A percentile compares a stretch with the other conserved stretches of the same genome.
These are phyloP conservation scores for Drosophila nannoptera DNA, from an alignment of 1,140 invertebrate species.

Conservation along the genomic window DNA sequence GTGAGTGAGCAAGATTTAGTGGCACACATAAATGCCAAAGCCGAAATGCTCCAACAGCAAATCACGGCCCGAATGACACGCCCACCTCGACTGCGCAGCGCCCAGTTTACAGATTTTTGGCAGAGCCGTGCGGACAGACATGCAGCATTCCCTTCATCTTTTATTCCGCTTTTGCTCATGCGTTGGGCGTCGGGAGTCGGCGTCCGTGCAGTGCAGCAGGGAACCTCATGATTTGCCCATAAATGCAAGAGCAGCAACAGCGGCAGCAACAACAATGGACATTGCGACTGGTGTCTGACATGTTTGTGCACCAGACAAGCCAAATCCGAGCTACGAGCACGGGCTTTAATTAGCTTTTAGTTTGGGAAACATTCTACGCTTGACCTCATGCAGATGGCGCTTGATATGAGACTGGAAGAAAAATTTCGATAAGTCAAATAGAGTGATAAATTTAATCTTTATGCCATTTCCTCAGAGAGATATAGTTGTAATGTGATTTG, in stretches of 20 bases:
- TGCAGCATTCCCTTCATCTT: too few species aligned
- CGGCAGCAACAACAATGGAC: slow-evolving; percentile 7
- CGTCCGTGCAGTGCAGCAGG: slow-evolving; percentile 53
- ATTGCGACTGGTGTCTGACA: slow-evolving; percentile 22
- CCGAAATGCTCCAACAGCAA: slow-evolving; percentile 70
- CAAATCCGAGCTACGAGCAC: background rate
- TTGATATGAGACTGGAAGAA: too few species aligned
- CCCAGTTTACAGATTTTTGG: slow-evolving; percentile 15
- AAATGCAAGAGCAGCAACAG: slow-evolving; percentile 51
- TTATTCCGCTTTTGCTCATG: too few species aligned
- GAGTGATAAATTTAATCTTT: too few species aligned
- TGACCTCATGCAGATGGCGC: background rate
- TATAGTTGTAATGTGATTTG: too few species aligned
- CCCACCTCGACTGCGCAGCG: slow-evolving; percentile 43
- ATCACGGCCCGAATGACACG: slow-evolving; percentile 66
- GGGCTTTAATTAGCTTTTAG: background rate
- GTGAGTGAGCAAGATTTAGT: slow-evolving; percentile 73
- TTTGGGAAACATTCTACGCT: background rate
- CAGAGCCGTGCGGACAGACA: slow-evolving; percentile 22
- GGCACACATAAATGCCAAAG: slow-evolving; percentile 73
- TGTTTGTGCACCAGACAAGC: slow-evolving; percentile 44
- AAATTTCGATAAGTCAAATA: too few species aligned
- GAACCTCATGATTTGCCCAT: slow-evolving; percentile 72
- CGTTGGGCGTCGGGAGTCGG: slow-evolving; percentile 6
- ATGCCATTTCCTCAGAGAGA: too few species aligned